Evolutionary conservation across 2,888 invertebrate species (phyloP), one percentile per base, ranked within the genome.

Genomic region (Perdita meconis): DNA sequence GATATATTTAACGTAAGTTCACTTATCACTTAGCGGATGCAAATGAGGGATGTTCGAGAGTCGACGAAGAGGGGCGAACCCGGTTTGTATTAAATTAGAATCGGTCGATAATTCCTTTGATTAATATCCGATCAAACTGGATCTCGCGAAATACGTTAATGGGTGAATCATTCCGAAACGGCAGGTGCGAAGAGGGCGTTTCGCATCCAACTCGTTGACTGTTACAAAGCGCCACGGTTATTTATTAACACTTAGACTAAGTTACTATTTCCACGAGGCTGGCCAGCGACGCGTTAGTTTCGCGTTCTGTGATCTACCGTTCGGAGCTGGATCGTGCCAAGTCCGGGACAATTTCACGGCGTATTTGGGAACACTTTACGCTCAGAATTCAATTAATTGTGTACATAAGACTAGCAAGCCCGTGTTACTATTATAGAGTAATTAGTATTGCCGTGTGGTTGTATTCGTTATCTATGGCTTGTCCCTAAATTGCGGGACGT

Each of bases 1-100:
- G 89, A 90, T 90, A 90, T 88, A 89, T 90, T 87, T 89, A 47
- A 88, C 89, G 84, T 89, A 87, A 90, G 88, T 91, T 92, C 92
- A 92, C 92, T 92, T 92, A 92, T 92, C 92, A 92, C 92, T 92
- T 92, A 92, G 90, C 87, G 87, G 89, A 92, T 92, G 92, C 91
- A 91, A 92, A 92, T 92, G 82, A 79, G 80, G 72, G 67, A 69
- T 26, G 51, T n/a, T 13, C 26, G 30, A 8, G n/a, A 5, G 22
- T 5, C 0, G 44, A 26, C 16, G 30, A 69, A 19, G 12, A 22
- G 51, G 78, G 61, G 66, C 60, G 63, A 72, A 47, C 69, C 61
- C 67, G 64, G 42, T 75, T 85, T 76, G 74, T 86, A 84, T 84
- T 83, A 78, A 47, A 19, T 10, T 2, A 10, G 22, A 19, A 10